A percentile compares a stretch with the other conserved stretches of the same genome.
Conservation (phyloP, 2,113 vertebrate species). For the Triplophysa rosa region DNA sequence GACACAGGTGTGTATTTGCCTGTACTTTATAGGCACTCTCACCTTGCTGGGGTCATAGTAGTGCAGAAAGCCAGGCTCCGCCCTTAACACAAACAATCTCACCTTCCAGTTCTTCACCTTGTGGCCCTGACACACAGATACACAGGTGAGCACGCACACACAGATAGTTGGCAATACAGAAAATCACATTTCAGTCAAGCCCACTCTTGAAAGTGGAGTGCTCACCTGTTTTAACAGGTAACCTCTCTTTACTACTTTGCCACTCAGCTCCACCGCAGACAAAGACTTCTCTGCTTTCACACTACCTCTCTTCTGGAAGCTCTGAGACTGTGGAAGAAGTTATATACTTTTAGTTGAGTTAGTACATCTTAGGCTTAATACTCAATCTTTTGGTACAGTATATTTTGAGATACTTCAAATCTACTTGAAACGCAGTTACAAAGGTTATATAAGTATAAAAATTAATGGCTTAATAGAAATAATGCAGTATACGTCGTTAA, state of each 20-base stretch:
- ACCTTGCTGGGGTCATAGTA: conserved; percentile 94
- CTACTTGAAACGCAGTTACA: no score
- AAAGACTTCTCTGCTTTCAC: conserved; percentile 80
- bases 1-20: background rate
- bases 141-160: background rate
- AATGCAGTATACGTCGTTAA: no score
- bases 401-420: no score
- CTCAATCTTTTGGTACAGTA: no score
- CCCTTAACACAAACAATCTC: conserved; percentile 89
- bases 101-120: conserved; percentile 98
- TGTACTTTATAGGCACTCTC: conserved; percentile 35
- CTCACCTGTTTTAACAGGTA: conserved; percentile 92
- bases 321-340: conserved; percentile 77
- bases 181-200: background rate
- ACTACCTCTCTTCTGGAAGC: conserved; percentile 76
- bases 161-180: background rate
- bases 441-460: no score
- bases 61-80: conserved; percentile 88
- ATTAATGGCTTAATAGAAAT: no score
- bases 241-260: conserved; percentile 86
- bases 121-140: conserved; percentile 77
- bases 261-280: conserved; percentile 83
- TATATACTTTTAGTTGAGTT: background rate
- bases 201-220: background rate
- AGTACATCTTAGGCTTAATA: no score